Percentiles rank a stretch among this genome's conserved stretches.
These are phyloP conservation scores for Pseudonaja textilis DNA, from an alignment of 2,113 vertebrate genomes.

Conservation along the genomic window DNA sequence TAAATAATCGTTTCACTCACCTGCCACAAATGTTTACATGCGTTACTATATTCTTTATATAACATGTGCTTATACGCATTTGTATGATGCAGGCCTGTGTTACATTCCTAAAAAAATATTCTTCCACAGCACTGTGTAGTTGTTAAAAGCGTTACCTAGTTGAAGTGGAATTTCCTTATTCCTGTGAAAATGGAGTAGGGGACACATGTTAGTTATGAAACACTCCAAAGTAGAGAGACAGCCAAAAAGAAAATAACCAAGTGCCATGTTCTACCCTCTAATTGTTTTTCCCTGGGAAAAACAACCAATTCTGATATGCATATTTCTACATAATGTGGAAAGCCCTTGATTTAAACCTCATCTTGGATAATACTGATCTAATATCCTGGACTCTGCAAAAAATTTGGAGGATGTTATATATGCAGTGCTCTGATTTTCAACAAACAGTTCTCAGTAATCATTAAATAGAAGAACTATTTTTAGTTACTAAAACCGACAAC, in stretches of 20 bases:
- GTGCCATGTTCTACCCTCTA: neutral
- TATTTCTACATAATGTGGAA: neutral
- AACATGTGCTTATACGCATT: neutral
- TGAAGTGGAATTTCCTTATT: neutral
- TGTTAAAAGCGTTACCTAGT: neutral
- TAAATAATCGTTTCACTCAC: neutral
- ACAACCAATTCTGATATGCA: neutral
- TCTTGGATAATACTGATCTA: neutral
- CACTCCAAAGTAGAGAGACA: neutral
- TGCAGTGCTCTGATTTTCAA: neutral
- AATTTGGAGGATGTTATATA: neutral
- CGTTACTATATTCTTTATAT: neutral
- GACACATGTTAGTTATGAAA: neutral
- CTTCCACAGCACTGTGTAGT: neutral
- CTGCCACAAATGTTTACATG: neutral
- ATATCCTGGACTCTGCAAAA: neutral
- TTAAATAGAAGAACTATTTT: neutral
- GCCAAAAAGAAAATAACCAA: neutral
- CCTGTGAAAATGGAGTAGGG: neutral
- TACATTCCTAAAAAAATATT: neutral
- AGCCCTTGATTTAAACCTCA: neutral
- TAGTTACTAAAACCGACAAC: neutral
- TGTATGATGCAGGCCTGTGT: neutral
- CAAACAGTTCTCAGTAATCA: neutral
- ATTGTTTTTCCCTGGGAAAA: conserved; percentile 5